phyloP scores from a whole-genome alignment of 1,140 invertebrate genomes.

The Microplitis demolitor region DNA sequence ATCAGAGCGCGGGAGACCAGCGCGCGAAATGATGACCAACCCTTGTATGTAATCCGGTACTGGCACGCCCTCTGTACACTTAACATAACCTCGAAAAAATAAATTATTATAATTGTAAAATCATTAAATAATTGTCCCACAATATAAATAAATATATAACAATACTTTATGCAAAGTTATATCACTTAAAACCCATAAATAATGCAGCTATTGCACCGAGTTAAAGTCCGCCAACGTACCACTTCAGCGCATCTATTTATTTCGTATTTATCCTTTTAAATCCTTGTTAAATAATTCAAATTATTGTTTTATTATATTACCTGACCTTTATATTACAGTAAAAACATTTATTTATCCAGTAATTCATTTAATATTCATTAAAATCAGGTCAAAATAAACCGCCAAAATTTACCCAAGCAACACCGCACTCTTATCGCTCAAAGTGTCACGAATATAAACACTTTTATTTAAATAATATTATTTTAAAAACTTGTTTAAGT shows the following conservation, averaged over 20 bases:
- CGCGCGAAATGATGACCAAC: constrained; percentile 59
- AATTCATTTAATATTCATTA: background rate
- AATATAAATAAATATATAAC: background rate
- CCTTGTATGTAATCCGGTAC: constrained; percentile 43
- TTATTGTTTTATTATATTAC: background rate
- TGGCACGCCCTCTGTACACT: constrained; percentile 57
- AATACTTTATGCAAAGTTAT: background rate
- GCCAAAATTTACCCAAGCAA: too few species aligned
- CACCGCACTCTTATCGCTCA: too few species aligned
- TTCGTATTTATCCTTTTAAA: background rate
- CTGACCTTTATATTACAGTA: background rate
- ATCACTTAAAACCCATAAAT: background rate
- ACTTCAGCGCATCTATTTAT: too few species aligned
- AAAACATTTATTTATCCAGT: background rate
- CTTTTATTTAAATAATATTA: too few species aligned
- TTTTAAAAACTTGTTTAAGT: too few species aligned
- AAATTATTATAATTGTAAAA: background rate
- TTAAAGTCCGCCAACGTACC: too few species aligned
- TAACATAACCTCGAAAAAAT: constrained; percentile 55
- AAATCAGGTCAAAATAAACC: background rate
- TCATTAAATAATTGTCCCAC: background rate
- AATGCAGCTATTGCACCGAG: background rate
- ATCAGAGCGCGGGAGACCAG: constrained; percentile 54
- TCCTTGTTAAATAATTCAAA: background rate
- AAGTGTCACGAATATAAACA: too few species aligned